Evolutionary conservation across 2,113 vertebrate species (phyloP), one percentile per base, ranked within the genome.

Genomic region (Hippocampus barbouri): DNA sequence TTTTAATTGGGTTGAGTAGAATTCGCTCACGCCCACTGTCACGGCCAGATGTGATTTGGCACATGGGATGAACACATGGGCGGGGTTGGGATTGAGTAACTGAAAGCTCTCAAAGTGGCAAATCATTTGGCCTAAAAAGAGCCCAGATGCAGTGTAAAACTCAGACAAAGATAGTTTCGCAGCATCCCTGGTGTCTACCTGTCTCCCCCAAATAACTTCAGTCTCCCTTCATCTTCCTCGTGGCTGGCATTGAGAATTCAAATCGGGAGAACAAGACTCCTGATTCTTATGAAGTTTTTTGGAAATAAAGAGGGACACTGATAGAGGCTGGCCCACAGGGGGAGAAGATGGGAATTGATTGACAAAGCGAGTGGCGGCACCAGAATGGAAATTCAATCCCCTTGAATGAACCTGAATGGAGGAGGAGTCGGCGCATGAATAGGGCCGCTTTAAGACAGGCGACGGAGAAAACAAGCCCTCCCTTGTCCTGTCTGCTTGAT

Each of bases 381-480:
- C 80, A 88, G 86, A 88, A 90, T 91, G 78, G 83, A 83, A 83
- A 92, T 90, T 90, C 83, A 89, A 89, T 85, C 83, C 81, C 80
- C 82, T 75, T 89, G 88, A 90, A 91, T 89, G 88, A 89, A 81
- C 79, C 77, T 79, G 85, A 85, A 86, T 86, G 83, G 81, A 89
- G 85, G 87, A 86, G 88, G 86, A 81, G 85, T 77, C 74, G 84
- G 43, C 20, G 75, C 70, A 87, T 91, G 90, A 92, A 91, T 90
- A 87, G 88, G 83, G 77, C 86, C 80, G 84, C 87, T 66, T 90
- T 89, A 85, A 86, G 89, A 89, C 70, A 81, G 82, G 87, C 15
- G 84, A 85, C 71, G 76, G 73, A 73, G 82, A 77, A 89, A 83
- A 91, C 87, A 91, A 86, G 84, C 83, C 59, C 81, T 84, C 87